phyloP scores from a whole-genome alignment of 1,140 invertebrate species.

The Apis cerana region DNA sequence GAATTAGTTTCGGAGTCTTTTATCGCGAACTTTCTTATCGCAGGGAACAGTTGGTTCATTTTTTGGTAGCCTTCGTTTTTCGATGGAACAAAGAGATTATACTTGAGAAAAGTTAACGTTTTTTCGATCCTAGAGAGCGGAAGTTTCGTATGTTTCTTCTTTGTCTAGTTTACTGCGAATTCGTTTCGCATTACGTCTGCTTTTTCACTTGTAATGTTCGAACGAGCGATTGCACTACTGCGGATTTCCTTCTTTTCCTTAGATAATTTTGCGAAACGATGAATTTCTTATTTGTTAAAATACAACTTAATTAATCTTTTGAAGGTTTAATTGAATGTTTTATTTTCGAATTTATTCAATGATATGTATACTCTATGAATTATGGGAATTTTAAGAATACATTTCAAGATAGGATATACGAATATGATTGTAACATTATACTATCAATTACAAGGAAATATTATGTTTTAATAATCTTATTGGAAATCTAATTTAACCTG shows the following conservation, averaged over 20 bases:
- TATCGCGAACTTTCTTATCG: not conserved
- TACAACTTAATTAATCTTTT: too few species aligned
- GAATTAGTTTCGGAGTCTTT: not conserved
- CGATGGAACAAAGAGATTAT: not conserved
- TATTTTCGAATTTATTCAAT: too few species aligned
- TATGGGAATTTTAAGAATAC: too few species aligned
- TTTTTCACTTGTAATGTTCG: not conserved
- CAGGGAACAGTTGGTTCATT: not conserved
- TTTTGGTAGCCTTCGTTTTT: not conserved
- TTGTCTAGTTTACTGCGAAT: not conserved
- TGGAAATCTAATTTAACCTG: too few species aligned
- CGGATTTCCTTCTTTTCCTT: too few species aligned
- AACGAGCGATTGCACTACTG: not conserved
- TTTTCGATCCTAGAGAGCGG: not conserved
- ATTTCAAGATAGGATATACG: too few species aligned
- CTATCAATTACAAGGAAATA: too few species aligned
- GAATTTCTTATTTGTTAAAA: too few species aligned
- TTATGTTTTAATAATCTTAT: too few species aligned
- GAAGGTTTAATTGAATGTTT: too few species aligned
- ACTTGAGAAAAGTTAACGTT: not conserved
- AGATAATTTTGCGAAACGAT: not conserved
- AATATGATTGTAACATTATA: too few species aligned
- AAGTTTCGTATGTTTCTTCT: not conserved
- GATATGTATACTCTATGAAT: too few species aligned
- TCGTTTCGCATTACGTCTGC: not conserved